Evolutionary conservation across 2,113 vertebrate genomes (phyloP).

Genomic region (Columba janthina): DNA sequence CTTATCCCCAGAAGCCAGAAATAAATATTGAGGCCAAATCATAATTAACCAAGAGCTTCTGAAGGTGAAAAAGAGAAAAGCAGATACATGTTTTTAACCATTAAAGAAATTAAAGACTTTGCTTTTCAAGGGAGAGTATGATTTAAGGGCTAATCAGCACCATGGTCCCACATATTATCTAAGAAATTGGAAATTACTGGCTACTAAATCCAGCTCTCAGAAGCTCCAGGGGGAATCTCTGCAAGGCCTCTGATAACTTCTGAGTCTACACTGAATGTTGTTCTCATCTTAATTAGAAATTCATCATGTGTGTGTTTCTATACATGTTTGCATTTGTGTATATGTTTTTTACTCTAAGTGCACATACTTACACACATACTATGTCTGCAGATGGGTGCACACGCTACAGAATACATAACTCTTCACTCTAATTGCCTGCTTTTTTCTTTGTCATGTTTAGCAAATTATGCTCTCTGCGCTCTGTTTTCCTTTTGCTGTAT

Average conservation of each 20-base stretch:
- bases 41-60: conserved; percentile 28
- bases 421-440: conserved; percentile 51
- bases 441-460: conserved; percentile 53
- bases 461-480: conserved; percentile 43
- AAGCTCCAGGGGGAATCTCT: conserved; percentile 73
- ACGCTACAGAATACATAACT: conserved; percentile 1
- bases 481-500: conserved; percentile 39
- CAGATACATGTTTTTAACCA: conserved; percentile 20
- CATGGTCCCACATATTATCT: conserved; percentile 69
- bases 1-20: not conserved
- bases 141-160: conserved; percentile 74
- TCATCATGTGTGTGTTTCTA: not conserved
- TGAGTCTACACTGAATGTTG: conserved; percentile 40
- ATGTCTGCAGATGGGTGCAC: conserved; percentile 47
- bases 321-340: not conserved
- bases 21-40: not conserved
- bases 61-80: conserved; percentile 66
- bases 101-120: conserved; percentile 75
- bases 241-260: conserved; percentile 73
- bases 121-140: conserved; percentile 59
- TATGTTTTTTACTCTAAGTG: not conserved
- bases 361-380: not conserved
- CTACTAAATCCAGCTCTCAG: conserved; percentile 61
- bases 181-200: conserved; percentile 76
- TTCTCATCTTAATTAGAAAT: conserved; percentile 62